phyloP scores from a whole-genome alignment of 2,888 invertebrate species.

The Pandemis corylana region DNA sequence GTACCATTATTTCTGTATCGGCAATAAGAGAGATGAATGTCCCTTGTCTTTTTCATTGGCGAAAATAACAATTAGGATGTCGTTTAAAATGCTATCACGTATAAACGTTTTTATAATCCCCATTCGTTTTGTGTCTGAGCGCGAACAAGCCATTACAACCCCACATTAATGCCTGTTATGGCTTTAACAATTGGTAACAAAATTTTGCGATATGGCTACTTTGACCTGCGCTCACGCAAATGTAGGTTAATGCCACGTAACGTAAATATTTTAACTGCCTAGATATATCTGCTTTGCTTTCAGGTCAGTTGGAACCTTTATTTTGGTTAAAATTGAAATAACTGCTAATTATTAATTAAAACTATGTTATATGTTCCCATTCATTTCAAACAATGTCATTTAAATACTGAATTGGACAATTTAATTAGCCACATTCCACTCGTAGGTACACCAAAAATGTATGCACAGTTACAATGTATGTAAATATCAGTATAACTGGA shows the following conservation, averaged over 20 bases:
- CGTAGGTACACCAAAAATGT: too few relatives aligned
- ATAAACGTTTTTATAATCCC: constrained; percentile 42
- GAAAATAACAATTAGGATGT: constrained; percentile 38
- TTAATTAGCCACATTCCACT: too few relatives aligned
- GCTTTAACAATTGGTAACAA: constrained; percentile 40
- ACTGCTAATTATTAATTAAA: too few relatives aligned
- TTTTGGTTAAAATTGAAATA: too few relatives aligned
- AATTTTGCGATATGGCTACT: constrained; percentile 37
- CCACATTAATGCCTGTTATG: constrained; percentile 32
- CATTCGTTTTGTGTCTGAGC: constrained; percentile 35
- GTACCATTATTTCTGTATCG: neutral
- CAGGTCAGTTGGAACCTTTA: neutral
- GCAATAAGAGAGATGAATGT: constrained; percentile 10
- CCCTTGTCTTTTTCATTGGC: constrained; percentile 27
- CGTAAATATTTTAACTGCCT: constrained; percentile 11
- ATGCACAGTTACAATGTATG: too few relatives aligned
- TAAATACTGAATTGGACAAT: too few relatives aligned
- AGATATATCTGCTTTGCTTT: constrained; percentile 6
- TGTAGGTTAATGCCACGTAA: constrained; percentile 33
- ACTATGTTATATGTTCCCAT: too few relatives aligned
- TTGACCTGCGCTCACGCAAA: constrained; percentile 28
- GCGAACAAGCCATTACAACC: constrained; percentile 35
- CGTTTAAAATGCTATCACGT: constrained; percentile 40
- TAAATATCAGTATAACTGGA: too few relatives aligned
- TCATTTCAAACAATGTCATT: too few relatives aligned